phyloP scores from a whole-genome alignment of 2,888 invertebrate genomes.

The Microplitis deprimator region DNA sequence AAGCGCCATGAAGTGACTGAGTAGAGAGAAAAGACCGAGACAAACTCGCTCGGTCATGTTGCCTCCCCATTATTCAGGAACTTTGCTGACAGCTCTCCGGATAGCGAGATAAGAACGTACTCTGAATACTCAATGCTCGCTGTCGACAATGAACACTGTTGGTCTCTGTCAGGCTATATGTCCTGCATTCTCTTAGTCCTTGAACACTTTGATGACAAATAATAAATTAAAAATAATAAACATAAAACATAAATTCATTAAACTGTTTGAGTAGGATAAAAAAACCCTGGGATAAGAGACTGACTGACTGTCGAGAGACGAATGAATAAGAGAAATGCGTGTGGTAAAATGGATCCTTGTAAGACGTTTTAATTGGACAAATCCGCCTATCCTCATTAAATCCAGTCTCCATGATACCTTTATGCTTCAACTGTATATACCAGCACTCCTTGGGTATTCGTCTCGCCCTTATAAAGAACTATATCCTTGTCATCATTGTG shows the following conservation, averaged over 20 bases:
- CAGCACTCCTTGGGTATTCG: slow-evolving; percentile 35
- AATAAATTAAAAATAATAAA: slow-evolving; percentile 5
- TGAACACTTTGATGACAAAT: not conserved
- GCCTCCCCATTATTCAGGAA: slow-evolving; percentile 68
- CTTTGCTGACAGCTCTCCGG: slow-evolving; percentile 72
- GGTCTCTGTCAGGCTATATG: slow-evolving; percentile 44
- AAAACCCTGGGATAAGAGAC: slow-evolving; percentile 20
- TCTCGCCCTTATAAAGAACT: slow-evolving; percentile 55
- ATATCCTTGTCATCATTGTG: slow-evolving; percentile 65
- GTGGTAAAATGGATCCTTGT: slow-evolving; percentile 68
- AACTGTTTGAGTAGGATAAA: not conserved
- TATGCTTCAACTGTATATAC: slow-evolving; percentile 22
- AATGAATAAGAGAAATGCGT: slow-evolving; percentile 55
- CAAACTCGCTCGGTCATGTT: not conserved
- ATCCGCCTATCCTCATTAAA: slow-evolving; percentile 73
- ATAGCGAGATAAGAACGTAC: slow-evolving; percentile 71
- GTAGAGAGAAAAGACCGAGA: slow-evolving; percentile 32
- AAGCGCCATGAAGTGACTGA: slow-evolving; percentile 32
- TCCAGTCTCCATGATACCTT: slow-evolving; percentile 55
- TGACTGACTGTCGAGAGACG: slow-evolving; percentile 53
- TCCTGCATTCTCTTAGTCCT: slow-evolving; percentile 32
- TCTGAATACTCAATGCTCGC: slow-evolving; percentile 68
- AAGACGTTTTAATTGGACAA: slow-evolving; percentile 73
- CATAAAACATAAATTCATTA: not conserved
- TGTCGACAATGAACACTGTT: slow-evolving; percentile 62